A percentile compares a stretch with the other conserved stretches of the same genome.
These are phyloP conservation scores for Hyppa rectilinea DNA, from an alignment of 2,888 invertebrate genomes.

Conservation along the genomic window DNA sequence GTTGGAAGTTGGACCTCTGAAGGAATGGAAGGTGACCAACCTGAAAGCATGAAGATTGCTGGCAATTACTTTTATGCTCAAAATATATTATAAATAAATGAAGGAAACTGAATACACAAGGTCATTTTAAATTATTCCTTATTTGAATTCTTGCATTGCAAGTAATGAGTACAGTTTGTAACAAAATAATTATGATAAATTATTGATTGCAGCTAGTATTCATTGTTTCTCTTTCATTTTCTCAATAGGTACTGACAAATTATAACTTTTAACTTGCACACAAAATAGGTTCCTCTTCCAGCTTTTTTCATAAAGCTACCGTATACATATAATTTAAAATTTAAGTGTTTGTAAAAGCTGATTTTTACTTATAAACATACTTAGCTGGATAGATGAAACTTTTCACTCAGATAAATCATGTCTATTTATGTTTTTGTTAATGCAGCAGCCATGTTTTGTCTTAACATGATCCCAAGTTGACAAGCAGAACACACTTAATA, in stretches of 20 bases:
- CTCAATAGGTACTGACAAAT: neutral
- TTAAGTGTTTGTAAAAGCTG: neutral
- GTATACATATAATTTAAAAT: neutral
- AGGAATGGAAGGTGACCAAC: constrained; percentile 92
- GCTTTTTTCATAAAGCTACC: neutral
- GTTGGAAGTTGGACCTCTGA: constrained; percentile 93
- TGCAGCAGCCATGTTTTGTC: neutral
- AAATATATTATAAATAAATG: neutral
- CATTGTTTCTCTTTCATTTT: neutral
- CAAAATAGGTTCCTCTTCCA: neutral
- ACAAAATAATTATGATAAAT: neutral
- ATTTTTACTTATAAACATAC: neutral
- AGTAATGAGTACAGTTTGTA: neutral
- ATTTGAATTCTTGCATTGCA: neutral
- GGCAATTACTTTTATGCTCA: neutral
- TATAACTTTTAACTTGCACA: neutral
- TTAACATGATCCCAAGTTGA: neutral
- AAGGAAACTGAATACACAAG: neutral
- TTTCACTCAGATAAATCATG: neutral
- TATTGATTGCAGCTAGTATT: neutral
- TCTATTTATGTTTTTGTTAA: neutral
- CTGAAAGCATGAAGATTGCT: constrained; percentile 68
- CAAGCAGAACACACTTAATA: neutral
- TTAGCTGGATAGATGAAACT: neutral
- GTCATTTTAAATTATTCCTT: neutral